phyloP scores from a whole-genome alignment of 2,113 vertebrate genomes.

The Dipodomys spectabilis region DNA sequence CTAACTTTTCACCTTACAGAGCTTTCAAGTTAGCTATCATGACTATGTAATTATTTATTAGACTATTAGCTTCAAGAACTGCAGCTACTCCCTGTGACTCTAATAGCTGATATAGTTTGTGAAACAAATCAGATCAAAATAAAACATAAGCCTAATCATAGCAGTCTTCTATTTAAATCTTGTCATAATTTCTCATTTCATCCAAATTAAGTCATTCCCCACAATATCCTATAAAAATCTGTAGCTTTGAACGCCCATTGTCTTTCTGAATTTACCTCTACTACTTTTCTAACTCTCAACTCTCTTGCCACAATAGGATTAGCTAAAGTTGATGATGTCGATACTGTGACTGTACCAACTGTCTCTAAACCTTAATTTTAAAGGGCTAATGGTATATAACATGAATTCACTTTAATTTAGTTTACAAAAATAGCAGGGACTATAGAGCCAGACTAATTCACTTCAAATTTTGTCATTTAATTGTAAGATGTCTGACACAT shows the following conservation, averaged over 20 bases:
- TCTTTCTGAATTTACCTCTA: background rate
- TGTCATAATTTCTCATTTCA: too few species aligned
- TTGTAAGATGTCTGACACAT: background rate
- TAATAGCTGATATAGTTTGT: background rate
- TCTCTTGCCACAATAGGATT: background rate
- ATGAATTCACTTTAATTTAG: background rate
- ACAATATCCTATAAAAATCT: background rate
- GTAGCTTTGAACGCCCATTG: fast-evolving
- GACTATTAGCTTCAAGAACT: background rate
- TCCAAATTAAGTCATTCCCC: background rate
- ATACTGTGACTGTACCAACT: background rate
- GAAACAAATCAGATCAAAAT: background rate
- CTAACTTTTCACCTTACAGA: background rate
- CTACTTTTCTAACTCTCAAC: background rate
- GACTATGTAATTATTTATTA: background rate
- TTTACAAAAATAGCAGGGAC: background rate
- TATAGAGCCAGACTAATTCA: background rate
- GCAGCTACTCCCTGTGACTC: background rate
- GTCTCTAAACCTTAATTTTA: background rate
- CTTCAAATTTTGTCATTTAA: background rate
- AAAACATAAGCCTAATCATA: background rate
- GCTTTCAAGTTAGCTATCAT: background rate
- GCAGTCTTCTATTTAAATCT: background rate
- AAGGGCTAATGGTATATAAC: background rate
- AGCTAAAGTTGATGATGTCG: background rate